Percentiles rank a stretch among this genome's conserved stretches.
These are phyloP conservation scores for Limnephilus marmoratus DNA, from an alignment of 2,888 invertebrate genomes.

Conservation along the genomic window DNA sequence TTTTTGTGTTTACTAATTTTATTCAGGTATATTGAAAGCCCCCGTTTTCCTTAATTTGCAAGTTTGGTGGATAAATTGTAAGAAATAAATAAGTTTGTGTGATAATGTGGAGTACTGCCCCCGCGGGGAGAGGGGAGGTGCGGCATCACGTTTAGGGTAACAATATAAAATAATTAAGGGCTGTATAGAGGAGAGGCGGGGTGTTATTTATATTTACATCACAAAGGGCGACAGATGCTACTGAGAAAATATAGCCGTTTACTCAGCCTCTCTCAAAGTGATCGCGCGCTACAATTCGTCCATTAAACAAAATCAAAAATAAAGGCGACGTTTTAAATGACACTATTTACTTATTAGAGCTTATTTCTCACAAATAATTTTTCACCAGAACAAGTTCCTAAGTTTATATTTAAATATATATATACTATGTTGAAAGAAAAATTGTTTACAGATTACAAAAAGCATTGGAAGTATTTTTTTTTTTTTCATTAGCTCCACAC, in stretches of 20 bases:
- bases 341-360: background rate
- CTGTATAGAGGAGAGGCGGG: constrained; percentile 42
- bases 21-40: background rate
- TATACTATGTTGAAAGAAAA: too few species aligned
- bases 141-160: constrained; percentile 61
- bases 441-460: too few species aligned
- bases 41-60: background rate
- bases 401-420: too few species aligned
- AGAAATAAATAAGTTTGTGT: background rate
- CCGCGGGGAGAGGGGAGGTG: background rate
- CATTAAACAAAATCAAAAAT: constrained; percentile 36
- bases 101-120: constrained; percentile 52
- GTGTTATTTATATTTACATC: constrained; percentile 66
- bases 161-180: constrained; percentile 66
- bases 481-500: too few species aligned
- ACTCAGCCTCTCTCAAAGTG: background rate
- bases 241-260: constrained; percentile 40
- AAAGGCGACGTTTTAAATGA: background rate
- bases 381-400: too few species aligned
- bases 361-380: too few species aligned
- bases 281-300: constrained; percentile 13
- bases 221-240: constrained; percentile 65
- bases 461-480: too few species aligned
- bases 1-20: background rate
- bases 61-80: background rate